Evolutionary conservation across 64 coral and sea anemone species (phyloP).

Genomic region (Pocillopora verrucosa): DNA sequence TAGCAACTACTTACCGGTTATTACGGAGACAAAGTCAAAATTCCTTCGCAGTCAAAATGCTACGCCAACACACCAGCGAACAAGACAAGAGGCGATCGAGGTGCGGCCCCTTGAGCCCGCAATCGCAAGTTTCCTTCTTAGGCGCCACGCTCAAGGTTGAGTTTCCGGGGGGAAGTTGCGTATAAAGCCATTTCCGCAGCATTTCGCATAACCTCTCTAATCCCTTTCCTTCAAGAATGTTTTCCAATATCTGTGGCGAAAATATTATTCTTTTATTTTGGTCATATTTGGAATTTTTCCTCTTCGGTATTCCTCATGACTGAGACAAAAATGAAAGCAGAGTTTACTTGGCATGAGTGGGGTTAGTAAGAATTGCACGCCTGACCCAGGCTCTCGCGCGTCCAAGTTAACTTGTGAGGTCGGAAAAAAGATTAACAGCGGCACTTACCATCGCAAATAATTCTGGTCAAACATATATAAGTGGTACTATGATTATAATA

Average conservation of each 20-base stretch:
- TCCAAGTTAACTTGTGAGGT: too few relatives aligned
- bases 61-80: not conserved
- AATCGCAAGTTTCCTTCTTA: not conserved
- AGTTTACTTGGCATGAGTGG: too few relatives aligned
- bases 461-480: too few relatives aligned
- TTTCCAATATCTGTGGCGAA: not conserved
- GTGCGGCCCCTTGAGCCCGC: constrained; percentile 46
- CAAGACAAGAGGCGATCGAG: constrained; percentile 6
- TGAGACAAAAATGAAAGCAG: too few relatives aligned
- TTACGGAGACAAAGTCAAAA: constrained; percentile 5
- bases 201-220: not conserved
- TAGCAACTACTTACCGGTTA: constrained; percentile 3
- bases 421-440: too few relatives aligned
- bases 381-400: too few relatives aligned
- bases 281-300: not conserved
- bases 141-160: not conserved
- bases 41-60: constrained; percentile 44
- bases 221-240: not conserved
- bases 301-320: too few relatives aligned
- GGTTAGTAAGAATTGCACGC: too few relatives aligned
- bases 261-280: not conserved
- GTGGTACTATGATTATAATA: too few relatives aligned
- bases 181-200: not conserved
- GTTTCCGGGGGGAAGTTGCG: not conserved
- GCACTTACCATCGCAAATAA: too few relatives aligned